Conservation (phyloP, 2,888 invertebrate genomes). For the Megaustenia siamemsis region DNA sequence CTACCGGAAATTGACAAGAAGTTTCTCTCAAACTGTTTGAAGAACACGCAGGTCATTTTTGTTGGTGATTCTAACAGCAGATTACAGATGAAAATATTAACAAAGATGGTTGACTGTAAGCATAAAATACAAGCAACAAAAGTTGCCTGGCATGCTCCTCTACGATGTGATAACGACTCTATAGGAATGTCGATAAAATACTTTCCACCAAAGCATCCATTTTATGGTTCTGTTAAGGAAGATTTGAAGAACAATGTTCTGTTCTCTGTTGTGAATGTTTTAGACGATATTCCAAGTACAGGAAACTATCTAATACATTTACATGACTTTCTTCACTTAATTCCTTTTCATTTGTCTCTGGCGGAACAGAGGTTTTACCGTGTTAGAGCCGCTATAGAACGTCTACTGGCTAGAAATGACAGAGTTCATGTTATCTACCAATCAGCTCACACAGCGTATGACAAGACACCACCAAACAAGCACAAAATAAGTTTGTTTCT, state of each 20-base stretch:
- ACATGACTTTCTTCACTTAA: conserved; percentile 43
- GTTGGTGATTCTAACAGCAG: conserved; percentile 38
- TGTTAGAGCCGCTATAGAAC: not conserved
- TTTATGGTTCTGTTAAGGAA: conserved; percentile 41
- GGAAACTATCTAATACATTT: conserved; percentile 41
- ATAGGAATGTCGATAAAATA: conserved; percentile 30
- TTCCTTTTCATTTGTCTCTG: conserved; percentile 32
- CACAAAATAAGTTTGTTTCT: conserved; percentile 39
- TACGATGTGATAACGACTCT: conserved; percentile 13
- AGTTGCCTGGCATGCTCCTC: conserved; percentile 6
- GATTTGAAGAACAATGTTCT: not conserved
- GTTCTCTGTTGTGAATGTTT: conserved; percentile 1
- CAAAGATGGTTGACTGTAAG: not conserved
- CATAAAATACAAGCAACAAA: conserved; percentile 13
- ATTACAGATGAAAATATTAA: conserved; percentile 22
- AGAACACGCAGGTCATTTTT: conserved; percentile 19
- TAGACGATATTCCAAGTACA: conserved; percentile 18
- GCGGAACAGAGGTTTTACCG: conserved; percentile 29
- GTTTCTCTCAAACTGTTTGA: conserved; percentile 32
- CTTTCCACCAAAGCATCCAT: conserved; percentile 36
- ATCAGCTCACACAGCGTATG: conserved; percentile 41
- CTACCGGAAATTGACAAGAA: conserved; percentile 16
- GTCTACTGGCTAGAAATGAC: conserved; percentile 45
- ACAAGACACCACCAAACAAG: not conserved
- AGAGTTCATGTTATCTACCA: conserved; percentile 40